phyloP scores from a whole-genome alignment of 2,888 invertebrate genomes.

The Heliconius ethilla region DNA sequence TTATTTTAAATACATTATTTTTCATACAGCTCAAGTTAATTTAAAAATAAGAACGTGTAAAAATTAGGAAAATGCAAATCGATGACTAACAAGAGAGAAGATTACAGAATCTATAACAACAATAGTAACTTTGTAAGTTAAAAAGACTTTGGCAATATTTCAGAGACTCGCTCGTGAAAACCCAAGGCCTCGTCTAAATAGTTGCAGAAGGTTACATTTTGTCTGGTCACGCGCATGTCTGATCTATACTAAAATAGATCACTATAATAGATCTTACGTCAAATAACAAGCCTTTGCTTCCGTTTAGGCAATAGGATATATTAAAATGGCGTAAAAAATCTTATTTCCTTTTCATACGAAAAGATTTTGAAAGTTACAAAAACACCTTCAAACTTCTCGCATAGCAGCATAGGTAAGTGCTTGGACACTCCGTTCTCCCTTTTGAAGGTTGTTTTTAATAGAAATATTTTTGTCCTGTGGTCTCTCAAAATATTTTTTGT shows the following conservation, averaged over 20 bases:
- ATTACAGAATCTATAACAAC: neutral
- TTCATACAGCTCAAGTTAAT: neutral
- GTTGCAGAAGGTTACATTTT: slow-evolving; percentile 60
- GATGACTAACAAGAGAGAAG: neutral
- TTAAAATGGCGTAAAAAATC: neutral
- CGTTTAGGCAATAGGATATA: slow-evolving; percentile 30
- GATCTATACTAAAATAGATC: slow-evolving; percentile 40
- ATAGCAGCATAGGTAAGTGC: neutral
- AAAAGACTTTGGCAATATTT: slow-evolving; percentile 33
- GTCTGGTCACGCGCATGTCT: slow-evolving; percentile 56
- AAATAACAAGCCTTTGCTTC: slow-evolving; percentile 35
- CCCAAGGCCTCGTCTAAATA: slow-evolving; percentile 72
- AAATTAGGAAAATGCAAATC: neutral
- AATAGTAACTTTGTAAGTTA: neutral
- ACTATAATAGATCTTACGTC: slow-evolving; percentile 41
- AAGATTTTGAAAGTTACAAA: too few species aligned
- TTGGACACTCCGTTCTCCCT: neutral
- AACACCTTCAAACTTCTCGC: too few species aligned
- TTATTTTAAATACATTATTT: neutral
- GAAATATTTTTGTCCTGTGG: too few species aligned
- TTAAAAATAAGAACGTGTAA: neutral
- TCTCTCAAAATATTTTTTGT: neutral
- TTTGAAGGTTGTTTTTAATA: neutral
- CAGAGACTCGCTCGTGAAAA: slow-evolving; percentile 57
- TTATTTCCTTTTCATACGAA: neutral